phyloP scores from a whole-genome alignment of 1,140 invertebrate species.

The Monomorium pharaonis region DNA sequence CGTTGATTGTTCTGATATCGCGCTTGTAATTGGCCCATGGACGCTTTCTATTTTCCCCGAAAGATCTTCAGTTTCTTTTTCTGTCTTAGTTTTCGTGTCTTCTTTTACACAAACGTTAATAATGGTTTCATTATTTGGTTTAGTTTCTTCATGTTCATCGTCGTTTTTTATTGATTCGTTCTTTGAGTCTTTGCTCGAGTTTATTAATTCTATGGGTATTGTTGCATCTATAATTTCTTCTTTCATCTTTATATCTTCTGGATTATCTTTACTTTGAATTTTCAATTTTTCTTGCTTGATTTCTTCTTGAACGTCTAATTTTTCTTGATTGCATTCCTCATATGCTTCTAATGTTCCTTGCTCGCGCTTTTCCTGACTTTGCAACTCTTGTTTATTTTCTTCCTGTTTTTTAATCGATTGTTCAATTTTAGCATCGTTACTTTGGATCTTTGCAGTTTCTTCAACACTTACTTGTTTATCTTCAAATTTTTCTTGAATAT shows the following conservation, averaged over 20 bases:
- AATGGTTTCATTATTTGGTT: neutral
- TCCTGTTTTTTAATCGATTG: neutral
- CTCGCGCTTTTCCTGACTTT: neutral
- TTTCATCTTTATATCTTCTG: neutral
- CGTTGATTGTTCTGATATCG: conserved; percentile 20
- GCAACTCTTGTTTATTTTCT: neutral
- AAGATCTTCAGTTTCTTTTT: neutral
- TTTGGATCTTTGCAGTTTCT: neutral
- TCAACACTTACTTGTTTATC: neutral
- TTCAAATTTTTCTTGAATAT: conserved; percentile 3
- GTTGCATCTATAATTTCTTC: conserved; percentile 9
- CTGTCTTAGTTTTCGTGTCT: neutral
- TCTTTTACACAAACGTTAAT: neutral
- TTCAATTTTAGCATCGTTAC: conserved; percentile 3
- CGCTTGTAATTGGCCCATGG: conserved; percentile 21
- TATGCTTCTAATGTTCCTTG: neutral
- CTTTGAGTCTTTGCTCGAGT: conserved; percentile 22
- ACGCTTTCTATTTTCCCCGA: conserved; percentile 11
- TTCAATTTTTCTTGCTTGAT: conserved; percentile 1
- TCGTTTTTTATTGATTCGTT: neutral
- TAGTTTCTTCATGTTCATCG: neutral
- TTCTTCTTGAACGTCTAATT: neutral
- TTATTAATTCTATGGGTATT: neutral
- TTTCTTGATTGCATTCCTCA: neutral
- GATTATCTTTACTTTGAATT: neutral